Conservation (phyloP, 1,140 invertebrate genomes). For the Wiebesia pumilae region DNA sequence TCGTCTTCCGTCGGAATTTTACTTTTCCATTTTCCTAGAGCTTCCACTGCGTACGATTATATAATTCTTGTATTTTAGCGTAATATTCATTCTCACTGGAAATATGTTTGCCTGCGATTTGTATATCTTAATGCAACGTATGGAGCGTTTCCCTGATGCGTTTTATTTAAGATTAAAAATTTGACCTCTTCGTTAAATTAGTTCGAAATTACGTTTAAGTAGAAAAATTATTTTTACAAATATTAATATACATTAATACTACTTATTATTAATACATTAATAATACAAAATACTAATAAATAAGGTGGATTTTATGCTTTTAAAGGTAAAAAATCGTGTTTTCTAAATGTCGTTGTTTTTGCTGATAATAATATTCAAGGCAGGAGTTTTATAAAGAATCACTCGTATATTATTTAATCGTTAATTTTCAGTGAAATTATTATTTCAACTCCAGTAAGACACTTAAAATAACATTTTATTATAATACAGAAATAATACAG, state of each 20-base stretch:
- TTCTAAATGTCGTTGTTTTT: neutral
- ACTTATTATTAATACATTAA: too few species aligned
- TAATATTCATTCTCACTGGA: neutral
- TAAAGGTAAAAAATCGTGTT: neutral
- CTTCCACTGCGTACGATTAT: neutral
- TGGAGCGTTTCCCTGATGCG: neutral
- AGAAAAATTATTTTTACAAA: neutral
- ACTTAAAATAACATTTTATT: too few species aligned
- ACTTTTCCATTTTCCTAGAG: constrained; percentile 6
- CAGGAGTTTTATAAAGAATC: too few species aligned
- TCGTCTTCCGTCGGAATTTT: neutral
- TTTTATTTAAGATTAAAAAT: neutral
- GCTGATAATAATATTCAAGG: neutral
- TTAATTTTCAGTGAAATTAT: too few species aligned
- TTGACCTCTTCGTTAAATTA: neutral
- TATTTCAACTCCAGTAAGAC: too few species aligned
- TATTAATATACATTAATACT: neutral
- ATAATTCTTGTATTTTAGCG: neutral
- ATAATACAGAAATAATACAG: too few species aligned
- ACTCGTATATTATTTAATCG: too few species aligned
- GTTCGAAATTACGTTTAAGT: neutral
- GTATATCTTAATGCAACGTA: neutral
- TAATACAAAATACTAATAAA: neutral
- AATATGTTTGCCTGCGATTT: neutral
- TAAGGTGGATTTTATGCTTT: neutral